A percentile compares a stretch with the other conserved stretches of the same genome.
Evolutionary conservation across 2,797 vertebrate genomes (phyloP).

Genomic region (Chaetodon trifasciatus): DNA sequence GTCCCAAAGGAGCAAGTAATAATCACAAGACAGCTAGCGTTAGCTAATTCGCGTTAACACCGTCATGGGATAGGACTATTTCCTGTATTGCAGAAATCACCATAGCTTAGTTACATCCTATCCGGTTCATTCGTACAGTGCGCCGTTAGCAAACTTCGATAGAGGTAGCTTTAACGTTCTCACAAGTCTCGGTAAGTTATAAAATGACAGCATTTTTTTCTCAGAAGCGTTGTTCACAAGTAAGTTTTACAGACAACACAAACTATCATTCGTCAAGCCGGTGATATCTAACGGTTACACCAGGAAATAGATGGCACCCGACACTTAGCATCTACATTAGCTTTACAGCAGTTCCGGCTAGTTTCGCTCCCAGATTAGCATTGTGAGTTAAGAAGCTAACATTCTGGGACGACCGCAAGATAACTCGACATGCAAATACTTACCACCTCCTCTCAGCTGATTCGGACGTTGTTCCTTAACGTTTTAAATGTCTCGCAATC

Average conservation of each 20-base stretch:
- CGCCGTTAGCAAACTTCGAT: neutral
- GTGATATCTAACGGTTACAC: neutral
- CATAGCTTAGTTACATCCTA: neutral
- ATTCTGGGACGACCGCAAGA: neutral
- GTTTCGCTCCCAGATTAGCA: conserved; percentile 59
- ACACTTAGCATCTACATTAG: conserved; percentile 31
- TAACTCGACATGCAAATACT: conserved; percentile 43
- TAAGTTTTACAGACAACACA: neutral
- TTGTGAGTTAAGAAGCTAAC: conserved; percentile 48
- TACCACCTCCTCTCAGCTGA: conserved; percentile 49
- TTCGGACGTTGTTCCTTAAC: conserved; percentile 6
- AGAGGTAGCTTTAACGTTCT: neutral
- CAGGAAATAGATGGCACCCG: conserved; percentile 61
- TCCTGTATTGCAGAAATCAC: conserved; percentile 6
- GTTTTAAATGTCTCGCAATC: conserved; percentile 7
- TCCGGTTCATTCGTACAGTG: neutral
- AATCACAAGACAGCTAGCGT: neutral
- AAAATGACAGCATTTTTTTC: fast-evolving
- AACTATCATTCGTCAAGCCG: conserved; percentile 11
- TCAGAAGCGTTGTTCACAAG: fast-evolving
- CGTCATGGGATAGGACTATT: conserved; percentile 36
- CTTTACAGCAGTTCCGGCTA: conserved; percentile 51
- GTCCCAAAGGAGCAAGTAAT: neutral
- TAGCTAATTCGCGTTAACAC: neutral
- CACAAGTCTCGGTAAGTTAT: fast-evolving